Evolutionary conservation across 2,113 vertebrate species (phyloP).

Genomic region (Corythornis cristatus): DNA sequence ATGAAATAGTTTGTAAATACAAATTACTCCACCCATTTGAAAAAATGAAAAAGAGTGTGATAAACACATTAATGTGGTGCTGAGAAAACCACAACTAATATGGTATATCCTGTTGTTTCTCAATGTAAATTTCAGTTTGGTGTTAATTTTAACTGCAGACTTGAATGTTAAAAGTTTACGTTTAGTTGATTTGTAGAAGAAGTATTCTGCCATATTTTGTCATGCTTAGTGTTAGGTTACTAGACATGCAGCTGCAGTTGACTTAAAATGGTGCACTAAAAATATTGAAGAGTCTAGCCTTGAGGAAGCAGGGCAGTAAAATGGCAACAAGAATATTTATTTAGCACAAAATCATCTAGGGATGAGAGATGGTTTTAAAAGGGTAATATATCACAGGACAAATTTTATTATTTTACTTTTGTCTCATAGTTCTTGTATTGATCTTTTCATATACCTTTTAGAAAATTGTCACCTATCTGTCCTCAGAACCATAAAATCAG

Average conservation of each 20-base stretch:
- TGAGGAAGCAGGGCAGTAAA: constrained; percentile 20
- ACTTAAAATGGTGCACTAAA: constrained; percentile 8
- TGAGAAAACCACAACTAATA: neutral
- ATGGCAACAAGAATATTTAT: neutral
- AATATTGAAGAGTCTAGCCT: neutral
- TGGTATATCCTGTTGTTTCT: neutral
- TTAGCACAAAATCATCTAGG: neutral
- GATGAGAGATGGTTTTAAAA: neutral
- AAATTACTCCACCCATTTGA: neutral
- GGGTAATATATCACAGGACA: neutral
- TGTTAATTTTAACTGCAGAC: neutral
- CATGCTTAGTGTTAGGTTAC: neutral
- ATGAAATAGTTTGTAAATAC: neutral
- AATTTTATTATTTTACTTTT: constrained; percentile 9
- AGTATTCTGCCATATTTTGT: neutral
- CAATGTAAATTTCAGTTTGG: neutral
- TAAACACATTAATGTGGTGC: neutral
- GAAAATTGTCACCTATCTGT: neutral
- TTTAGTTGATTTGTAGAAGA: neutral
- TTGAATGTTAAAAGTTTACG: neutral
- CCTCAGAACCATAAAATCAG: neutral
- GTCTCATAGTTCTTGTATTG: constrained; percentile 32
- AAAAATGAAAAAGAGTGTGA: neutral
- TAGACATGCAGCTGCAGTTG: neutral
- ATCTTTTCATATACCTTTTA: neutral